Evolutionary conservation across 2,888 invertebrate species (phyloP).

Genomic region (Euzophera pinguis): DNA sequence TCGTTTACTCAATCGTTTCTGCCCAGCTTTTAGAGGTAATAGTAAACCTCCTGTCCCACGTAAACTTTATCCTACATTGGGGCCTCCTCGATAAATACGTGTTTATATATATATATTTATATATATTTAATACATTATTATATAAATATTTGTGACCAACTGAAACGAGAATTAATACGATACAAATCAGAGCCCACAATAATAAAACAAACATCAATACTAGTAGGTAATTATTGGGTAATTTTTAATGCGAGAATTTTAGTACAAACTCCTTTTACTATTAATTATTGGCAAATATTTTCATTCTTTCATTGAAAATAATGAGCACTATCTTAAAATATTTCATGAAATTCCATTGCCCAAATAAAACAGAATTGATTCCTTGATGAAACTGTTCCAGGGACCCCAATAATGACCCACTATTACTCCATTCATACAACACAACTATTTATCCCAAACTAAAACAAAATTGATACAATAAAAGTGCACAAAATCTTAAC

Average conservation of each 20-base stretch:
- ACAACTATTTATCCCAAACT: conserved; percentile 2
- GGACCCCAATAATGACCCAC: not conserved
- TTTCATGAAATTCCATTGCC: too few species aligned
- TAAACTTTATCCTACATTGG: conserved; percentile 17
- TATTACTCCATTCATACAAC: not conserved
- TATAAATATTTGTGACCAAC: conserved; percentile 10
- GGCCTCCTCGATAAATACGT: conserved; percentile 17
- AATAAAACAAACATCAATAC: not conserved
- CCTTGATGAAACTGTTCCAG: not conserved
- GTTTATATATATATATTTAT: not conserved
- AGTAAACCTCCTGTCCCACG: too few species aligned
- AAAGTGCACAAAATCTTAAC: conserved; percentile 1
- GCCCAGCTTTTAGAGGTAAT: too few species aligned
- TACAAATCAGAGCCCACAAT: not conserved
- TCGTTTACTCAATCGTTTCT: too few species aligned
- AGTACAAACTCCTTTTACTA: too few species aligned
- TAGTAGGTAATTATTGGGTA: not conserved
- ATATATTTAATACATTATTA: conserved; percentile 5
- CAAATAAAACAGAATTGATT: not conserved
- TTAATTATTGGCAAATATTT: too few species aligned
- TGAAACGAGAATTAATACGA: not conserved
- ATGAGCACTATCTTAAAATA: too few species aligned
- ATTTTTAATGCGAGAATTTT: not conserved
- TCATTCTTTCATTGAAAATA: too few species aligned
- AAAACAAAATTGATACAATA: conserved; percentile 2